Percentiles rank a stretch among this genome's conserved stretches.
These are phyloP conservation scores for Drepana arcuata DNA, from an alignment of 1,140 invertebrate genomes.

Conservation along the genomic window DNA sequence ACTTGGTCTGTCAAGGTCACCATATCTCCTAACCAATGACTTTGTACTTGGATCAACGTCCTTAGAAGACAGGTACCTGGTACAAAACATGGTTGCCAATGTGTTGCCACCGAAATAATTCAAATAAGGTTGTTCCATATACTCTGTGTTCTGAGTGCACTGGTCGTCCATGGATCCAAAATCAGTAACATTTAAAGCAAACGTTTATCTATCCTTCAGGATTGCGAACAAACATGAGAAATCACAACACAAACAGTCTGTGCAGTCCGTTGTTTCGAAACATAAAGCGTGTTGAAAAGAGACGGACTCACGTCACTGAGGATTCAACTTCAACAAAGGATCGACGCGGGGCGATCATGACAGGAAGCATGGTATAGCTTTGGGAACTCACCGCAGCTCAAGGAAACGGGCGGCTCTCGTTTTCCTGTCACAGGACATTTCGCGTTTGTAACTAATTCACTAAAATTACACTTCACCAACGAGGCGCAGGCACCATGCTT, in stretches of 20 bases:
- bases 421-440: slow-evolving; percentile 68
- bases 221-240: no score
- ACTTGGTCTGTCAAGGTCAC: slow-evolving; percentile 53
- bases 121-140: no score
- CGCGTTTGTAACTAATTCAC: slow-evolving; percentile 41
- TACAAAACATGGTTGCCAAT: no score
- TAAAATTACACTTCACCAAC: slow-evolving; percentile 50
- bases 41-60: slow-evolving; percentile 62
- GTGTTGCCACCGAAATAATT: no score
- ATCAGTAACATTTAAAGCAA: no score
- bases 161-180: no score
- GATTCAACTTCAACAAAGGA: slow-evolving; percentile 64
- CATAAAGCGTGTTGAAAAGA: slow-evolving; percentile 49
- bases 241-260: slow-evolving; percentile 36
- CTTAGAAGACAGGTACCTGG: no score
- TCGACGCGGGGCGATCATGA: slow-evolving; percentile 27
- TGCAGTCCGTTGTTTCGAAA: slow-evolving; percentile 35
- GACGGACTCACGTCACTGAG: slow-evolving; percentile 52
- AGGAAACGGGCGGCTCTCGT: slow-evolving; percentile 61
- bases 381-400: slow-evolving; percentile 64
- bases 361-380: slow-evolving; percentile 40
- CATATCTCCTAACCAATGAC: slow-evolving; percentile 34
- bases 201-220: no score
- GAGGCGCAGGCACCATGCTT: slow-evolving; percentile 48
- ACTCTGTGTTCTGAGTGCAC: no score